Evolutionary conservation across 2,888 invertebrate genomes (phyloP).

Genomic region (Osmoderma eremita): DNA sequence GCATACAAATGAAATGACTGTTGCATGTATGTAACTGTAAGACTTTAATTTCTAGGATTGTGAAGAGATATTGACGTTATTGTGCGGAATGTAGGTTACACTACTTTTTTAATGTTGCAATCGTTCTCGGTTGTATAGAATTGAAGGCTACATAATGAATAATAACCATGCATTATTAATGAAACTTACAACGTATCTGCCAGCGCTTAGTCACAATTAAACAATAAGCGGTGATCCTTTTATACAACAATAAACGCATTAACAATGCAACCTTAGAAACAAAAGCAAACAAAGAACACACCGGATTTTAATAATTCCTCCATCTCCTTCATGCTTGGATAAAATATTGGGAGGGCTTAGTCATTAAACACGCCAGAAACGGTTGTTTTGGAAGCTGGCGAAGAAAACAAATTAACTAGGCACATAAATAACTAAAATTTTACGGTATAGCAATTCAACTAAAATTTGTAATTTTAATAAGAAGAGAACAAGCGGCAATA

Average conservation of each 20-base stretch:
- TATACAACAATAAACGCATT: too few relatives aligned
- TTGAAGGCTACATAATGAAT: constrained; percentile 7
- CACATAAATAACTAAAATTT: constrained; percentile 28
- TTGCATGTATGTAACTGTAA: too few relatives aligned
- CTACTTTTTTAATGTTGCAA: constrained; percentile 3
- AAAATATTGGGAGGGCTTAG: background rate
- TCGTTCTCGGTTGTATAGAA: background rate
- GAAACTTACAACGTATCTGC: background rate
- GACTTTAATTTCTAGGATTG: too few relatives aligned
- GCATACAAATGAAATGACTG: too few relatives aligned
- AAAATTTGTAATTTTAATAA: constrained; percentile 34
- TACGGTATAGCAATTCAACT: constrained; percentile 17
- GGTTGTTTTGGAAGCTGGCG: background rate
- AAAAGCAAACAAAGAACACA: too few relatives aligned
- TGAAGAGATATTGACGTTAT: background rate
- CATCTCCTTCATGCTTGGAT: too few relatives aligned
- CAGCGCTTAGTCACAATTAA: too few relatives aligned
- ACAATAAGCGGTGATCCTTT: too few relatives aligned
- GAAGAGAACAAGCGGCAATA: constrained; percentile 23
- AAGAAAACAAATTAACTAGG: constrained; percentile 12
- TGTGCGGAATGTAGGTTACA: constrained; percentile 1
- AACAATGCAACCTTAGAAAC: too few relatives aligned
- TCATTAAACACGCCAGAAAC: background rate
- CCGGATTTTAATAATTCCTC: too few relatives aligned
- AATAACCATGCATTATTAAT: constrained; percentile 13